Base-by-base conservation (phyloP, 2,113 vertebrate genomes). In the Anhinga anhinga region DNA sequence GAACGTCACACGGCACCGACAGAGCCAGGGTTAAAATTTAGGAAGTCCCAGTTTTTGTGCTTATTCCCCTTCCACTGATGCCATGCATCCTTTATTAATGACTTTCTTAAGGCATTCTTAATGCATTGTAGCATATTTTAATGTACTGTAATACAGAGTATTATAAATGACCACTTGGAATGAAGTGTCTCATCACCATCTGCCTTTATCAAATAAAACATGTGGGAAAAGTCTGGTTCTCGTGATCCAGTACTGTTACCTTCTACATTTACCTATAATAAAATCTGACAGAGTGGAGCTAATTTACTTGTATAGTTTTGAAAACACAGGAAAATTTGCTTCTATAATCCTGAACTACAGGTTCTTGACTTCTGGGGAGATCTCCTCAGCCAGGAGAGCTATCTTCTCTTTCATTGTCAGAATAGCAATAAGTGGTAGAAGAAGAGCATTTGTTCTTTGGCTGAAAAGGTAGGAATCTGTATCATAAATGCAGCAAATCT, bases 1-100 rank as follows among this genome's bases (percentile, higher is more conserved):
- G 18, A 70, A 82, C 0, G 2, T 49, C 27, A 76, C 8, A 40
- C 0, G 1, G 74, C 36, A 87, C 13, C 1, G 1, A 38, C 5
- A 56, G 4, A 71, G 27, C 4, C 4, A 15, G 29, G 26, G 38
- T 61, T 45, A 65, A 61, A 61, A 70, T 47, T 61, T 8, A 55
- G 55, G 32, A 90, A 52, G 47, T 47, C 49, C 34, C 49, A 44
- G 8, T 69, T 38, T 67, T 81, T 82, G 36, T 52, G 29, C 29
- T 77, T 55, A 66, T n/a, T 80, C 22, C 25, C 21, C 42, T 83
- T 49, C 58, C 36, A 45, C 27, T 19, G 19, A 88, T 14, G 34
- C 12, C 38, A 25, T 0, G 0, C 14, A 74, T 21, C 26, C 59
- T 53, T 88, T 66, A 34, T 32, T 10, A 79, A 47, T 9, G 3